Evolutionary conservation across 1,140 invertebrate genomes (phyloP), one percentile per base, ranked within the genome.

Genomic region (Aethina tumida): DNA sequence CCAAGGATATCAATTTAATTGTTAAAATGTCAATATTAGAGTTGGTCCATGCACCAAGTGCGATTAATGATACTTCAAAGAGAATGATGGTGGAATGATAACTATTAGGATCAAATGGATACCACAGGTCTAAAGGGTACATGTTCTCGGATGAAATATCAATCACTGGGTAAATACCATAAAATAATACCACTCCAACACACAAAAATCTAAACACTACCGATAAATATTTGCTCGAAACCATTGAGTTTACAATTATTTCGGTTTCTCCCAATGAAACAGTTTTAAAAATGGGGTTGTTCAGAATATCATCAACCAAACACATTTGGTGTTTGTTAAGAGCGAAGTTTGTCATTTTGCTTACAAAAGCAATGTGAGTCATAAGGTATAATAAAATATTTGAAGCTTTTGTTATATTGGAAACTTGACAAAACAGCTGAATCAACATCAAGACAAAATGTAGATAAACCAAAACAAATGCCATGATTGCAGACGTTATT

Each of bases 21-120:
- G 33, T 42, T 22, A 42, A 22, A 37, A 42, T 37, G 10, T 42
- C 40, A 24, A 42, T 42, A 22, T 13, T 30, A 9, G 34, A 30
- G 13, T 42, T 42, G 5, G 26, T 30, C 27, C 35, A 42, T 29
- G 34, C 40, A 2, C 34, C 28, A 22, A 42, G 24, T 9, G 29
- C 19, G 3, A 42, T n/a, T 24, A 33, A 36, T 2, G 37, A 15
- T 9, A 35, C 12, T 37, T 35, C 19, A 2, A 30, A 9, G 31
- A 42, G 31, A 25, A 24, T 27, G 1, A 35, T 37, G 2, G 7
- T 10, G 19, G 16, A 28, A 30, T 42, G 37, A 22, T 42, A 21
- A 6, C 32, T 22, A 3, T 19, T 27, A 10, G 25, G 30, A 22
- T 42, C 34, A 22, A 36, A 42, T 4, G 40, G 40, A 17, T 36